A percentile compares a stretch with the other conserved stretches of the same genome.
These are phyloP conservation scores for Agelaius phoeniceus DNA, from an alignment of 2,113 vertebrate genomes.

Conservation along the genomic window DNA sequence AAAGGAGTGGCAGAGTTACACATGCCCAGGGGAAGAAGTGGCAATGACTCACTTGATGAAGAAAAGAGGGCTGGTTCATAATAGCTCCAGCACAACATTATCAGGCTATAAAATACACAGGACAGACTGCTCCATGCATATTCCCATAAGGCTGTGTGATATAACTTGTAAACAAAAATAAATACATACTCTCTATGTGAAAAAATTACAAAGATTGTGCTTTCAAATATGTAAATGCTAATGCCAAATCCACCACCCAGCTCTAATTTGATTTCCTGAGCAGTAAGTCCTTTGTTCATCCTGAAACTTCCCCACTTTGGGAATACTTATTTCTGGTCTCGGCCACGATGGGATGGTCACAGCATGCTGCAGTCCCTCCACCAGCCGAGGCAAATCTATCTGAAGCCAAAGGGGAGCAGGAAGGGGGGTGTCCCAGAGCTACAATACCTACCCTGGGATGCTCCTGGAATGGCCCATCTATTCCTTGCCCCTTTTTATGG, in stretches of 20 bases:
- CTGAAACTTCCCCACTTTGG: not conserved
- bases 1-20: not conserved
- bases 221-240: not conserved
- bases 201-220: not conserved
- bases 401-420: conserved; percentile 32
- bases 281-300: not conserved
- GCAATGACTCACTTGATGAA: not conserved
- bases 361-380: conserved; percentile 7
- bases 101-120: not conserved
- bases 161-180: not conserved
- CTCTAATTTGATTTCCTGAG: not conserved
- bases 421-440: conserved; percentile 46
- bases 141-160: not conserved
- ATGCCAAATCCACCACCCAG: not conserved
- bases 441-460: conserved; percentile 57
- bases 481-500: conserved; percentile 66
- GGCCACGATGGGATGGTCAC: not conserved
- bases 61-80: not conserved
- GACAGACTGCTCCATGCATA: not conserved
- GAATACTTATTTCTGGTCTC: not conserved
- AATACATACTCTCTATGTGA: not conserved
- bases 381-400: not conserved
- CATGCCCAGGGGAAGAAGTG: rapidly evolving
- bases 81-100: not conserved
- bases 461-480: conserved; percentile 64